phyloP scores from a whole-genome alignment of 2,888 invertebrate genomes.

The Drosophila meridiana region DNA sequence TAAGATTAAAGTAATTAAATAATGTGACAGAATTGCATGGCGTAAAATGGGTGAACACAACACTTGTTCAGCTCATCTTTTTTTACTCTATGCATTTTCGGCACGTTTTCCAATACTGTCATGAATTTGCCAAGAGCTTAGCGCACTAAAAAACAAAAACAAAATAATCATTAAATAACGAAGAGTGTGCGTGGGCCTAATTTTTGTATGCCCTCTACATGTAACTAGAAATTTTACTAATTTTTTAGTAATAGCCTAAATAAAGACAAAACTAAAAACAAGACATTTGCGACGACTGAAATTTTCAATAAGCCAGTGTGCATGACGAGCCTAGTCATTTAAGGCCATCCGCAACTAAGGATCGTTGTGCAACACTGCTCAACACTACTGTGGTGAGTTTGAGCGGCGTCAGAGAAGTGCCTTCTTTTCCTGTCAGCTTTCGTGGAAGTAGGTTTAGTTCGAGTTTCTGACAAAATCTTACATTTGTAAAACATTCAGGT shows the following conservation, averaged over 20 bases:
- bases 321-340: not conserved
- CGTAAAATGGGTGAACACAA: conserved; percentile 22
- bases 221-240: conserved; percentile 75
- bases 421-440: conserved; percentile 45
- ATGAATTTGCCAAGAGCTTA: conserved; percentile 68
- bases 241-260: conserved; percentile 72
- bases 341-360: not conserved
- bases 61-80: conserved; percentile 16
- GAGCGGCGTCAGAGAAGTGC: not conserved
- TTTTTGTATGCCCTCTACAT: conserved; percentile 60
- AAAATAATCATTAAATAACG: not conserved
- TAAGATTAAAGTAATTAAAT: conserved; percentile 36
- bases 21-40: conserved; percentile 50
- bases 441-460: conserved; percentile 20
- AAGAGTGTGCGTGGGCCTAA: conserved; percentile 48
- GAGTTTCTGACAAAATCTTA: conserved; percentile 2
- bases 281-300: not conserved
- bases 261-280: conserved; percentile 50
- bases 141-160: conserved; percentile 29
- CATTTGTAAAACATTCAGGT: conserved; percentile 34
- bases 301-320: not conserved
- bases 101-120: conserved; percentile 44
- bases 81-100: conserved; percentile 50
- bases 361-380: conserved; percentile 35
- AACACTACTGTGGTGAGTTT: conserved; percentile 24